Base-by-base conservation (phyloP, 2,888 invertebrate genomes). In the Conus canariensis region DNA sequence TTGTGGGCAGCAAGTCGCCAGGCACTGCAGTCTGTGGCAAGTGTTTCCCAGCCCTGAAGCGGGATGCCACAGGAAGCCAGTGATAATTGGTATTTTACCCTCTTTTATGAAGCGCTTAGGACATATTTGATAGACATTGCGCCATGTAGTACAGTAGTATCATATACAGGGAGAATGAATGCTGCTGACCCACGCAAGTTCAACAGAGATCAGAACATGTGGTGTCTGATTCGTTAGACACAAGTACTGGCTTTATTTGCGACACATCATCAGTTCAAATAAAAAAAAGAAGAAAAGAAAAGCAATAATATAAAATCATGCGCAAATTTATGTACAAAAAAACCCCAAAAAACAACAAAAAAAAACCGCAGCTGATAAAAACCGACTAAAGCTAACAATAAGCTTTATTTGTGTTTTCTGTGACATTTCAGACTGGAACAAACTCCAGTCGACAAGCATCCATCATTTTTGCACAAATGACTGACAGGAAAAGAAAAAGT, bases 191-290 rank as follows among this genome's bases (percentile, higher is more conserved):
- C 45, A 45, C 45, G 45, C 45, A 45, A 45, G 45, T 45, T 45
- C 45, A 45, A 45, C 45, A 45, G 45, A 80, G 30, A 80, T 12
- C 25, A 25, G 30, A 10, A 80, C 77, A 80, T 30, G 30, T 22
- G 3, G 22, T 30, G 22, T 14, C 22, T 58, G 56, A 83, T 83
- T 19, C 8, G 58, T 22, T 58, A 83, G 82, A 83, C 82, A 83
- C 82, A 56, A 19, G 82, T 83, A 83, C 82, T 83, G 82, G 82
- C 82, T 83, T 83, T 83, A 83, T 58, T 83, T 56, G 82, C 82
- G 10, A 83, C 82, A 83, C 56, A 58, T 83, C 82, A 83, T 83
- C 82, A 83, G 9, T 58, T 58, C 25, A 22, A 83, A 83, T 10
- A 58, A 56, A 58, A 56, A 83, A 83, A 83, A 83, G 25, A 56